Evolutionary conservation across 2,888 invertebrate genomes (phyloP), one percentile per base, ranked within the genome.

Genomic region (Nephrotoma flavescens): DNA sequence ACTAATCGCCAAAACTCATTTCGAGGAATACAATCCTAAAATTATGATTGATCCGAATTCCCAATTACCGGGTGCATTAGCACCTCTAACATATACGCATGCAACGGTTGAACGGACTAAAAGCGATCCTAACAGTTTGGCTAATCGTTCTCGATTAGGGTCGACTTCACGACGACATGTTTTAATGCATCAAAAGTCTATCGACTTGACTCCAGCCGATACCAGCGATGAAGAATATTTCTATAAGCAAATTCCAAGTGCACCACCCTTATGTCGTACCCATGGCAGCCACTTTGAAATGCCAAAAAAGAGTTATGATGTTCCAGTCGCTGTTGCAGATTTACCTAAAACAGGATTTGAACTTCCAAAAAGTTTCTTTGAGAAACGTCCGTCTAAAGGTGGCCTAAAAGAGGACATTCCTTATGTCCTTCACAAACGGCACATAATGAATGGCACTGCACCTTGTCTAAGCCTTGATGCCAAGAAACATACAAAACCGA

Each of bases 391-490:
- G 44, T 89, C 91, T 9, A 91, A 91, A 87, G n/a, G 47, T 11
- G 89, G 89, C 0, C 87, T 91, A 0, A 92, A 94, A 88, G 95
- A 95, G 88, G 97, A 97, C 88, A 97, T 97, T 90, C 96, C 97
- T 0, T 97, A 97, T 89, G 96, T 96, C 6, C 92, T 97, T 86
- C 96, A 97, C 90, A 97, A 97, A 90, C 93, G 96, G 4, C 96
- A 97, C 90, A 94, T 96, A 0, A 96, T 96, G 95, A 97, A 97
- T 90, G 96, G 96, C 0, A 96, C 96, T 0, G 95, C 96, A 0
- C 93, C 94, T 0, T 42, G 41, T 15, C 6, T 84, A 42, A 84
- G n/a, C 42, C 84, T 84, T 15, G 93, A 93, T 0, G 93, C 94
- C 4, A 88, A 88, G 44, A 93, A 90, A 86, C 86, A 92, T 86